Percentiles rank a stretch among this genome's conserved stretches.
Conservation (phyloP, 2,797 vertebrate species). For the Helicolenus hilgendorfi region DNA sequence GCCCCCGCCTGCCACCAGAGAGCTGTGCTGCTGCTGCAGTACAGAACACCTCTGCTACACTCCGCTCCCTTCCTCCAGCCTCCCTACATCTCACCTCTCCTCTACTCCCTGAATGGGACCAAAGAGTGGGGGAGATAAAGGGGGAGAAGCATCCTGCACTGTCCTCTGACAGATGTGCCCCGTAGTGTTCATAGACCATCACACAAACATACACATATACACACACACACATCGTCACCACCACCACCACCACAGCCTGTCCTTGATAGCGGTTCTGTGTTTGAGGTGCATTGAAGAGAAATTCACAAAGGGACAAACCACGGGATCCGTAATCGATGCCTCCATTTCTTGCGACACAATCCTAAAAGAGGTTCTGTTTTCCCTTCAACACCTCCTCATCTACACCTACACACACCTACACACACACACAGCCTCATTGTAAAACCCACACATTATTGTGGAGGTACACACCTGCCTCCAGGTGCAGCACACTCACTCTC, state of each 20-base stretch:
- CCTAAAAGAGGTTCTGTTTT: background rate
- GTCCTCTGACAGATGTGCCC: constrained; percentile 48
- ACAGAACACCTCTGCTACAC: constrained; percentile 65
- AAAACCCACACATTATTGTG: constrained; percentile 33
- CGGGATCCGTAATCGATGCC: background rate
- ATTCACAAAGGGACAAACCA: constrained; percentile 2
- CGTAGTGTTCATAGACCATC: background rate
- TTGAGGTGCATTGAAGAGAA: background rate
- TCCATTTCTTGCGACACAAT: background rate
- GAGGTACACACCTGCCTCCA: constrained; percentile 50
- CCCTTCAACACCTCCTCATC: constrained; percentile 15
- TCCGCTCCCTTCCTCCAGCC: background rate
- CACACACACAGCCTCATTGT: background rate
- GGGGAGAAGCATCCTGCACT: constrained; percentile 3
- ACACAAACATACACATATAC: background rate
- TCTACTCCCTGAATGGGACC: constrained; percentile 29
- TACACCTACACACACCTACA: constrained; percentile 1
- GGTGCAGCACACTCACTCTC: constrained; percentile 43
- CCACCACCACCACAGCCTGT: background rate
- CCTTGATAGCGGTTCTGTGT: constrained; percentile 23
- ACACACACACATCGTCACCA: background rate
- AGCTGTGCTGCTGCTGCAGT: constrained; percentile 61
- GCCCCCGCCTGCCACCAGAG: constrained; percentile 54
- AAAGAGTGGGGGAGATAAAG: constrained; percentile 2
- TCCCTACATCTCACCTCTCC: constrained; percentile 34